Evolutionary conservation across 2,113 vertebrate species (phyloP).

Genomic region (Microtus pennsylvanicus): DNA sequence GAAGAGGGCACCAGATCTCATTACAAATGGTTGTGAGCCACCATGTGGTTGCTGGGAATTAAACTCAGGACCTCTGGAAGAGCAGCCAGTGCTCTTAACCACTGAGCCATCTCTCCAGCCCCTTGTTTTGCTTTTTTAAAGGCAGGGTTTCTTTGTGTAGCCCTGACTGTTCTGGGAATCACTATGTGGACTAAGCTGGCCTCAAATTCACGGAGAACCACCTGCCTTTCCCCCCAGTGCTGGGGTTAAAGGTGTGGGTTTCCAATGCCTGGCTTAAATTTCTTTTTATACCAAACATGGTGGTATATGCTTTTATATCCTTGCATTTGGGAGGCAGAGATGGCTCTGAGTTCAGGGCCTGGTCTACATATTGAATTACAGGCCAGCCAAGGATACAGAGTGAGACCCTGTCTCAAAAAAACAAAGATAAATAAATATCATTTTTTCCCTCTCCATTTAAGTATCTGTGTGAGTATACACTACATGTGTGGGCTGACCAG

Average conservation of each 20-base stretch:
- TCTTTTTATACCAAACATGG: not conserved
- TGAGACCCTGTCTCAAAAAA: no score
- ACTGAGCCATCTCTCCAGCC: no score
- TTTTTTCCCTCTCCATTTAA: not conserved
- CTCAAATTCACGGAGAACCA: not conserved
- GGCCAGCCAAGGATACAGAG: not conserved
- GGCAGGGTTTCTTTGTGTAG: not conserved
- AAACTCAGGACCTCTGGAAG: no score
- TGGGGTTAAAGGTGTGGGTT: not conserved
- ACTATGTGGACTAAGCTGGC: not conserved
- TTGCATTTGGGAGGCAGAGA: not conserved
- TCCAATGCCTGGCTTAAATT: not conserved
- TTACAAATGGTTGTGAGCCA: no score
- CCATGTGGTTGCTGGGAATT: no score
- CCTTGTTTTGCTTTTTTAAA: not conserved
- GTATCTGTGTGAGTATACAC: no score
- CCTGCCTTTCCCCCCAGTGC: not conserved
- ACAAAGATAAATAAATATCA: not conserved
- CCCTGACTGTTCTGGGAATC: not conserved
- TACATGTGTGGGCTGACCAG: no score
- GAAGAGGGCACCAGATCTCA: no score
- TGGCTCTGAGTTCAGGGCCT: not conserved
- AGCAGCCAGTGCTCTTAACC: no score
- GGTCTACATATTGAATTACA: not conserved
- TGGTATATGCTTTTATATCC: not conserved